Evolutionary conservation across 2,113 vertebrate species (phyloP).

Genomic region (Plotosus lineatus): DNA sequence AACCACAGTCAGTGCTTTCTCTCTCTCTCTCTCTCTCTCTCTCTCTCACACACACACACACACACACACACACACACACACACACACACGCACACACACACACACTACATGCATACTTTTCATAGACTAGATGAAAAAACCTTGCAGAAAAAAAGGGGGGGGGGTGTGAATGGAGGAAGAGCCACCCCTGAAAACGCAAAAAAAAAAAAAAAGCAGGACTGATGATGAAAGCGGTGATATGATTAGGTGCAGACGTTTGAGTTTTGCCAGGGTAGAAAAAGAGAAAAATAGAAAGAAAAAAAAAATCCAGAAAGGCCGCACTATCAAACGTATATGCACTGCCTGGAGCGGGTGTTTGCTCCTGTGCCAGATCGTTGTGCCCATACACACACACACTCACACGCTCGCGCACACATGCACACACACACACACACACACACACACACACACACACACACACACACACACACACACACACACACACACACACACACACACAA

Average conservation of each 20-base stretch:
- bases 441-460: conserved; percentile 60
- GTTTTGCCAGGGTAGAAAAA: conserved; percentile 75
- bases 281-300: conserved; percentile 25
- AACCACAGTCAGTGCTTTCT: conserved; percentile 60
- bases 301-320: conserved; percentile 82
- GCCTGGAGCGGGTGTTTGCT: conserved; percentile 90
- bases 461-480: conserved; percentile 28
- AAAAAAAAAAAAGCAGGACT: conserved; percentile 79
- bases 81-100: no score
- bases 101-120: no score
- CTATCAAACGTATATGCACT: conserved; percentile 87
- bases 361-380: conserved; percentile 86
- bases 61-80: no score
- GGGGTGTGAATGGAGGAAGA: conserved; percentile 34
- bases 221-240: conserved; percentile 86
- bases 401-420: conserved; percentile 14
- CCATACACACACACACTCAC: conserved; percentile 65
- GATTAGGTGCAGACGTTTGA: conserved; percentile 84
- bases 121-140: conserved; percentile 50
- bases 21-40: no score
- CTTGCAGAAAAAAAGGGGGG: conserved; percentile 56
- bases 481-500: conserved; percentile 78
- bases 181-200: conserved; percentile 69
- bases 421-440: conserved; percentile 78
- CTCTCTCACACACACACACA: no score